Percentiles rank a stretch among this genome's conserved stretches.
Evolutionary conservation across 2,113 vertebrate genomes (phyloP).

Genomic region (Progne subis): DNA sequence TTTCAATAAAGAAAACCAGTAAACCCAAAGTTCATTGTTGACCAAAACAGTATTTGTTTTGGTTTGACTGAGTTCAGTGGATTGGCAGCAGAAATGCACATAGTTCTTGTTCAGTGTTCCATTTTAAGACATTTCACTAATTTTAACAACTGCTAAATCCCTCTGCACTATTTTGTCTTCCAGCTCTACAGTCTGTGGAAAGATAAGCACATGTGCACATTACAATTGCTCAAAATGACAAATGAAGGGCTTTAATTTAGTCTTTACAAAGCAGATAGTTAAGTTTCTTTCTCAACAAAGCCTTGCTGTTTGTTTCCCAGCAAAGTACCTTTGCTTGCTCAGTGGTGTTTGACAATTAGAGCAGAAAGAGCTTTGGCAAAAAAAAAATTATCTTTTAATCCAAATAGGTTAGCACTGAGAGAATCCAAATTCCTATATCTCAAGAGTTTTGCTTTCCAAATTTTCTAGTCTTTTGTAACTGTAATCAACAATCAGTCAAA

Average conservation of each 20-base stretch:
- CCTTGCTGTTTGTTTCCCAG: neutral
- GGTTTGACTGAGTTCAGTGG: neutral
- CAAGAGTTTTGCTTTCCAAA: neutral
- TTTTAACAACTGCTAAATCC: neutral
- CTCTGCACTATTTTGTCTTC: neutral
- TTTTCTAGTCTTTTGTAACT: neutral
- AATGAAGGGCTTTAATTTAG: neutral
- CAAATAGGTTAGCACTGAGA: neutral
- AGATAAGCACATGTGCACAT: neutral
- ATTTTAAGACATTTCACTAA: neutral
- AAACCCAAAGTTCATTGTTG: neutral
- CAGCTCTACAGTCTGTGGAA: neutral
- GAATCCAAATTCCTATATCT: neutral
- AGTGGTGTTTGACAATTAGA: neutral
- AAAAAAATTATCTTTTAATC: neutral
- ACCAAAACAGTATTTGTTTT: neutral
- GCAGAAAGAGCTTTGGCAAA: neutral
- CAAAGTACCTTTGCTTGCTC: neutral
- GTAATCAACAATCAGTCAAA: neutral
- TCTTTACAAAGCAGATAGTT: neutral
- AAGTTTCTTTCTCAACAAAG: neutral
- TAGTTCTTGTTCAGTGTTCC: neutral
- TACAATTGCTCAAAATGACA: neutral
- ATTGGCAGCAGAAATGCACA: neutral
- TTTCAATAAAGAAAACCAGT: neutral